Evolutionary conservation across 2,888 invertebrate species (phyloP), one percentile per base, ranked within the genome.

Genomic region (Nemotelus pantherinus): DNA sequence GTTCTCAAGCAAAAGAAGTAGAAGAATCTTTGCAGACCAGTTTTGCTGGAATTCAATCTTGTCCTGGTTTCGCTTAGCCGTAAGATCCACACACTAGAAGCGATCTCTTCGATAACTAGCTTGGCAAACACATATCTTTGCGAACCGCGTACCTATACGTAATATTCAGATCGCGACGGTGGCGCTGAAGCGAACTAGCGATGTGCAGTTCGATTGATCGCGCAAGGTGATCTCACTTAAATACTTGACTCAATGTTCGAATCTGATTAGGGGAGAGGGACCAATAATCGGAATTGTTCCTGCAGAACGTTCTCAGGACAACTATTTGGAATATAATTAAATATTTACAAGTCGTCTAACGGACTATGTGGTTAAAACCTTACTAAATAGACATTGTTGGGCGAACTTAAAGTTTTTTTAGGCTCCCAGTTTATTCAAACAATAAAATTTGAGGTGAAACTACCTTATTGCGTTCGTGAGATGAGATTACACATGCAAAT

Each of bases 401-500:
- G 25, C 25, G 25, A 25, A 25, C 25, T 25, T 0, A 25, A 25
- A 25, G 25, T 25, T 25, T 25, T n/a, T 25, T 25, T 25, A 25
- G 25, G 25, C 25, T 25, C 25, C 25, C 25, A 25, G 25, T 25
- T 25, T 25, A 25, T 25, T 25, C 25, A 25, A 25, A 25, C 25
- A 25, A 25, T 25, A 25, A 0, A 25, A 9, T 43, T 4, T 39
- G 1, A 41, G 63, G 63, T 63, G 63, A 4, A 41, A 43, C 25
- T 63, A 10, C 63, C 63, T 5, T 63, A 43, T 43, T 5, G 41
- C 63, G 9, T 10, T 41, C 1, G 3, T 63, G 63, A n/a, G 25
- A n/a, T 70, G 70, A 55, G 55, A 70, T 70, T 70, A 41, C 70
- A 70, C 55, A 55, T 70, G 70, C 9, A 53, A 70, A 70, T 43